A percentile compares a stretch with the other conserved stretches of the same genome.
These are phyloP conservation scores for Rhabdomys pumilio DNA, from an alignment of 2,797 vertebrate species.

Conservation along the genomic window DNA sequence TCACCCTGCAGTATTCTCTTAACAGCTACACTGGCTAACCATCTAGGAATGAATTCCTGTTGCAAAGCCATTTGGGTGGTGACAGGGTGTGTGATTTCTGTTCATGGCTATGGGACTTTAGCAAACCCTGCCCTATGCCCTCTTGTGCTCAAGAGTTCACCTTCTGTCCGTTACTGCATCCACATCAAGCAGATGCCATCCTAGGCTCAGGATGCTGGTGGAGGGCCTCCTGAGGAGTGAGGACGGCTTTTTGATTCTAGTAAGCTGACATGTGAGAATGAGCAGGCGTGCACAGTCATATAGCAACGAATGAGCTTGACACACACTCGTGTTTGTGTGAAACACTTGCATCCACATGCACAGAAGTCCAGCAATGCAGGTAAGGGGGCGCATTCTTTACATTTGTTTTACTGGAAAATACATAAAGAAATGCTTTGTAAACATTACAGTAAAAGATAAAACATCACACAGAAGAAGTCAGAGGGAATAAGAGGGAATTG, in stretches of 20 bases:
- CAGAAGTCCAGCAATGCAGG: conserved; percentile 63
- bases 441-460: conserved; percentile 66
- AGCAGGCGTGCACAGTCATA: conserved; percentile 65
- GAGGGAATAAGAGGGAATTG: conserved; percentile 43
- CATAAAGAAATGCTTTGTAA: conserved; percentile 78
- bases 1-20: not conserved
- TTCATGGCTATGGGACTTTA: not conserved
- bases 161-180: conserved; percentile 10
- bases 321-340: conserved; percentile 52
- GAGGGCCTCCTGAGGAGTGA: conserved; percentile 44
- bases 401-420: conserved; percentile 81
- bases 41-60: not conserved
- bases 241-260: conserved; percentile 3
- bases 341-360: conserved; percentile 76
- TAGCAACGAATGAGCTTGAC: conserved; percentile 52
- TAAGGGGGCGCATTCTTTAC: conserved; percentile 65
- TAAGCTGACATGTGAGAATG: conserved; percentile 28
- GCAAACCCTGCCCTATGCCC: not conserved
- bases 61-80: not conserved
- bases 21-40: not conserved
- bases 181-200: conserved; percentile 47
- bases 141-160: not conserved
- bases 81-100: not conserved
- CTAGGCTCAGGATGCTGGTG: not conserved
- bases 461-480: conserved; percentile 58